Percentiles rank a stretch among this genome's conserved stretches.
These are phyloP conservation scores for Cydia amplana DNA, from an alignment of 1,140 invertebrate species.

Conservation along the genomic window DNA sequence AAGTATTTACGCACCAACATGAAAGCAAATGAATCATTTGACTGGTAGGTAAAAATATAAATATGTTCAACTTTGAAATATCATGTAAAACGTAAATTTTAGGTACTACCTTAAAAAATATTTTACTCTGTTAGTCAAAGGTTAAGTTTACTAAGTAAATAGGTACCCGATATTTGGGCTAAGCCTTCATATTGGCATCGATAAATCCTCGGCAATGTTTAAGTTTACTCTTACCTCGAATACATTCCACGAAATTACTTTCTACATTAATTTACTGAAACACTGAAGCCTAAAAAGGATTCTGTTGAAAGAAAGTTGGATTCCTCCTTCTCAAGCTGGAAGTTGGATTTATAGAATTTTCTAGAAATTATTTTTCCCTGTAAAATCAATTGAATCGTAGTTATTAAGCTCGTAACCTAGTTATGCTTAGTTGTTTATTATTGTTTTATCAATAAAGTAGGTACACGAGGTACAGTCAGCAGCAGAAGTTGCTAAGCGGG, in stretches of 20 bases:
- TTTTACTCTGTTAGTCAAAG: not conserved
- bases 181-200: conserved; percentile 18
- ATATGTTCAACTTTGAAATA: no score
- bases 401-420: not conserved
- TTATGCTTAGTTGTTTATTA: not conserved
- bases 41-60: no score
- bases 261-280: not conserved
- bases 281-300: not conserved
- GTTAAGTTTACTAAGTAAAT: not conserved
- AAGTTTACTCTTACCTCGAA: conserved; percentile 13
- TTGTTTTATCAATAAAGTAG: no score
- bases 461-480: no score
- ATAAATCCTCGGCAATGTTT: conserved; percentile 1
- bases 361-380: not conserved
- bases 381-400: not conserved
- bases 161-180: conserved; percentile 12
- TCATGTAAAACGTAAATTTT: not conserved
- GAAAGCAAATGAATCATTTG: no score
- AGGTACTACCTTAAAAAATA: not conserved
- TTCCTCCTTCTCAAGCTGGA: no score
- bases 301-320: not conserved
- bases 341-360: not conserved
- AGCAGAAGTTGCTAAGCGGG: no score
- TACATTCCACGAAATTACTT: conserved; percentile 8
- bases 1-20: no score